These are phyloP conservation scores for Stylophora pistillata DNA, from an alignment of 64 coral and sea anemone genomes.

Conservation along the genomic window DNA sequence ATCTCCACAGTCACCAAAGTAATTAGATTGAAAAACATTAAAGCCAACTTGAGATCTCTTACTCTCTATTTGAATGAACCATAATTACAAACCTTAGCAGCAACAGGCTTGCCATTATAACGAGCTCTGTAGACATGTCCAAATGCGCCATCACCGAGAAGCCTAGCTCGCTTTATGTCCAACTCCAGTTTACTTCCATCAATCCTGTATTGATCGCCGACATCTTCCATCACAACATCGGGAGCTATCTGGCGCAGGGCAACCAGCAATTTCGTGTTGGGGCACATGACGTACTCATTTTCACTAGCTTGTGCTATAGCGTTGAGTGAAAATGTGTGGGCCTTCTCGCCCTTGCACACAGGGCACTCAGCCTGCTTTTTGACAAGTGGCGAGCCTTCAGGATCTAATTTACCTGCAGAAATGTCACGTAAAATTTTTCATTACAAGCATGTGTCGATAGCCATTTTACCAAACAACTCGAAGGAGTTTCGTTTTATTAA, in stretches of 20 bases:
- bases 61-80: not conserved
- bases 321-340: constrained; percentile 84
- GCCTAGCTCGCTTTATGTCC: constrained; percentile 19
- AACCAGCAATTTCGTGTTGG: constrained; percentile 75
- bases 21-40: too few relatives aligned
- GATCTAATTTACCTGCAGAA: constrained; percentile 64
- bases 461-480: too few relatives aligned
- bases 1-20: too few relatives aligned
- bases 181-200: constrained; percentile 58
- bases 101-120: constrained; percentile 75
- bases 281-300: constrained; percentile 77
- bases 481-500: too few relatives aligned
- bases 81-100: constrained; percentile 76
- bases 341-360: constrained; percentile 48
- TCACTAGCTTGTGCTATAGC: constrained; percentile 44
- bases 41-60: too few relatives aligned
- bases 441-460: too few relatives aligned
- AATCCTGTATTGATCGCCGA: constrained; percentile 62
- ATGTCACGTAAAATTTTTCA: not conserved
- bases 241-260: constrained; percentile 72
- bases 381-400: constrained; percentile 66
- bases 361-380: constrained; percentile 61
- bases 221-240: constrained; percentile 80
- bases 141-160: constrained; percentile 83
- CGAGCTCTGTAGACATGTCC: constrained; percentile 82